These are phyloP conservation scores for Aleiodes testaceus DNA, from an alignment of 2,888 invertebrate species.

Conservation along the genomic window DNA sequence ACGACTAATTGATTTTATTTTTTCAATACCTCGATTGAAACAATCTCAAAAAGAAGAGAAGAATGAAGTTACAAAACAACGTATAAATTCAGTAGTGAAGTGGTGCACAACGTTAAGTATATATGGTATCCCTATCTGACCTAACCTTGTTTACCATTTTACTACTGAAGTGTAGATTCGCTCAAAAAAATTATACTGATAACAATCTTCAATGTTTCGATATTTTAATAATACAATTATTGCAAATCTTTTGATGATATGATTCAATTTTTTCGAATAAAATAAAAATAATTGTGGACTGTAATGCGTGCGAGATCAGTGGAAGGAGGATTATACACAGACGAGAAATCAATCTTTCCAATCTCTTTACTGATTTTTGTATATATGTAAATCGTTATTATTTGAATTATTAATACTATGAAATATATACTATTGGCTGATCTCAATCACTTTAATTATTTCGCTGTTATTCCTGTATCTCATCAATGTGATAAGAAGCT, in stretches of 20 bases:
- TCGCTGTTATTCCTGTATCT: too few species aligned
- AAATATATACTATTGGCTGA: too few species aligned
- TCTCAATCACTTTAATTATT: too few species aligned
- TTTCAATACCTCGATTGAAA: background rate
- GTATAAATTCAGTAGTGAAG: too few species aligned
- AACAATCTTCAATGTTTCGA: background rate
- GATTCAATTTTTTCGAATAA: background rate
- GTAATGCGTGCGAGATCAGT: slow-evolving; percentile 41
- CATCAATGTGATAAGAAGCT: too few species aligned
- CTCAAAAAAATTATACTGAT: background rate
- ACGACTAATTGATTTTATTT: slow-evolving; percentile 1
- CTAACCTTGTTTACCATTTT: too few species aligned
- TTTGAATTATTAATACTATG: slow-evolving; percentile 11
- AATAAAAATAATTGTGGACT: slow-evolving; percentile 17
- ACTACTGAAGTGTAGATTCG: too few species aligned
- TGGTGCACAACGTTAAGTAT: too few species aligned
- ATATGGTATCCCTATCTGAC: too few species aligned
- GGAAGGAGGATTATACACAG: slow-evolving; percentile 22
- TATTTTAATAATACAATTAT: background rate
- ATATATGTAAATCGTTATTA: slow-evolving; percentile 54
- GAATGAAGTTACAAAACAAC: background rate
- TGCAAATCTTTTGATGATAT: background rate
- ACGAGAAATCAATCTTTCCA: slow-evolving; percentile 50
- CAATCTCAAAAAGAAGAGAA: background rate
- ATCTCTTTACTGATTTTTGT: slow-evolving; percentile 52